Evolutionary conservation across 2,797 vertebrate genomes (phyloP).

Genomic region (Anabacerthia variegaticeps): DNA sequence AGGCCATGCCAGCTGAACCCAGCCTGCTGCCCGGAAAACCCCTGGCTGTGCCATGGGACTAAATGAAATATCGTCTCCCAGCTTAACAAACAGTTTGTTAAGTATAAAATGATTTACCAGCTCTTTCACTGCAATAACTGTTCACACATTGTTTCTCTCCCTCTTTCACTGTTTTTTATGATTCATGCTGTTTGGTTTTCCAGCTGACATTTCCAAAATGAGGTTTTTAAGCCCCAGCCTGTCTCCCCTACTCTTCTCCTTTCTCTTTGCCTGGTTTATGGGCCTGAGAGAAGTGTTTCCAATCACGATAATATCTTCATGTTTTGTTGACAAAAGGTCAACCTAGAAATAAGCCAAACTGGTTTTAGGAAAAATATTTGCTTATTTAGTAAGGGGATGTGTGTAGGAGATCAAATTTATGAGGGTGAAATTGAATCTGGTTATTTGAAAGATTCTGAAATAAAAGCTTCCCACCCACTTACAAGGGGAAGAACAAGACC

Average conservation of each 20-base stretch:
- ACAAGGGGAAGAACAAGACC: slow-evolving; percentile 21
- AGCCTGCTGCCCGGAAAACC: neutral
- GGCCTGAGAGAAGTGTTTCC: slow-evolving; percentile 34
- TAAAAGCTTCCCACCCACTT: slow-evolving; percentile 64
- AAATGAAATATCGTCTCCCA: slow-evolving; percentile 6
- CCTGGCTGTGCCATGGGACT: neutral
- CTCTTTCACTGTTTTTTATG: slow-evolving; percentile 32
- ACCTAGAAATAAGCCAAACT: slow-evolving; percentile 52
- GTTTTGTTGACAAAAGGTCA: slow-evolving; percentile 65
- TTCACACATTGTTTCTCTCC: slow-evolving; percentile 39
- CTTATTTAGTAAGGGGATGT: slow-evolving; percentile 58
- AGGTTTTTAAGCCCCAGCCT: slow-evolving; percentile 10
- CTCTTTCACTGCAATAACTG: slow-evolving; percentile 15
- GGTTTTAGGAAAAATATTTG: slow-evolving; percentile 60
- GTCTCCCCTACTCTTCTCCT: neutral
- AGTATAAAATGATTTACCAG: slow-evolving; percentile 24
- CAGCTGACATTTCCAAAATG: slow-evolving; percentile 46
- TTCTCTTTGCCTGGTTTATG: slow-evolving; percentile 38
- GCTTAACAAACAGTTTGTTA: neutral
- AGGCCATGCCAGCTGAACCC: neutral
- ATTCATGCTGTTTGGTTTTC: slow-evolving; percentile 42
- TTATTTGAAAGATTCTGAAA: slow-evolving; percentile 67
- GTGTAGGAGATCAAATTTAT: slow-evolving; percentile 61
- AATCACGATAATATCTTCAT: slow-evolving; percentile 44
- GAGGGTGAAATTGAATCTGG: slow-evolving; percentile 53